Percentiles rank a stretch among this genome's conserved stretches.
Conservation (phyloP, 2,113 vertebrate species). For the Mobula hypostoma region DNA sequence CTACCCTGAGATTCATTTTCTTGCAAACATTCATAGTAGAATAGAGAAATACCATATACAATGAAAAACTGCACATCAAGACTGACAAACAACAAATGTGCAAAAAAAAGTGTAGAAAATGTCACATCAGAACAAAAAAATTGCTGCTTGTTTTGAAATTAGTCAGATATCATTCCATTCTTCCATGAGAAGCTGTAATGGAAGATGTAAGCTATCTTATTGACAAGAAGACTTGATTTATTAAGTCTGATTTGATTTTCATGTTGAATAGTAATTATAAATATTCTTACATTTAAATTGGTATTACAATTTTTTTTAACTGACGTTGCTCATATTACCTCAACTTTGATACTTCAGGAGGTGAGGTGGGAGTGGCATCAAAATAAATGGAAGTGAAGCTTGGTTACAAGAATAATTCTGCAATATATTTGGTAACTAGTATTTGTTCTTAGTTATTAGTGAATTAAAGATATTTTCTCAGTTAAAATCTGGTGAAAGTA, state of each 20-base stretch:
- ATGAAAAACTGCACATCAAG: no score
- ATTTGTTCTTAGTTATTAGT: background rate
- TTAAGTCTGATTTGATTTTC: background rate
- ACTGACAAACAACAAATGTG: no score
- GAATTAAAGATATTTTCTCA: background rate
- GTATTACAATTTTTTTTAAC: background rate
- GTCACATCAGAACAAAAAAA: background rate
- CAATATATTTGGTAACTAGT: background rate
- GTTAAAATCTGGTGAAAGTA: background rate
- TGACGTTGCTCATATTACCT: background rate
- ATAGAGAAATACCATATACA: no score
- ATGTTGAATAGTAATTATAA: background rate
- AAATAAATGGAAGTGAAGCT: background rate
- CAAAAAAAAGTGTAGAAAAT: background rate
- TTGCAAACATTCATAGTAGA: no score
- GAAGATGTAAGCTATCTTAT: background rate
- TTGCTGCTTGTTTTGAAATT: background rate
- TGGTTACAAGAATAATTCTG: constrained; percentile 3
- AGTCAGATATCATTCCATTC: background rate
- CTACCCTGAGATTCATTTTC: no score
- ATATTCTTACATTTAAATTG: background rate
- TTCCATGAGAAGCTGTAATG: background rate
- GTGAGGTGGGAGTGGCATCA: background rate
- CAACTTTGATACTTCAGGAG: background rate
- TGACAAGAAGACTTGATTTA: background rate